phyloP scores from a whole-genome alignment of 2,888 invertebrate species.

The Zaprionus bogoriensis region DNA sequence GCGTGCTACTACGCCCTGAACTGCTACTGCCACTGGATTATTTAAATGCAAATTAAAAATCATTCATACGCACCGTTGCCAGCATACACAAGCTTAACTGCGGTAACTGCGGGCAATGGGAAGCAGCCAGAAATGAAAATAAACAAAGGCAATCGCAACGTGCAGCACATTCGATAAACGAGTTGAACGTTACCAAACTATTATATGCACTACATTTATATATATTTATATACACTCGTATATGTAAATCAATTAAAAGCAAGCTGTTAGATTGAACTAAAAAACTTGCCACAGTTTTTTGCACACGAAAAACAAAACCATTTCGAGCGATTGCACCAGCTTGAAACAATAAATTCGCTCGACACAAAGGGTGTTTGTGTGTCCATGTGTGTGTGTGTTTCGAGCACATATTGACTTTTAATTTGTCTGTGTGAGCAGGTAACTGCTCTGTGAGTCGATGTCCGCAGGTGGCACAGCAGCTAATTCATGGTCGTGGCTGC shows the following conservation, averaged over 20 bases:
- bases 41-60: conserved; percentile 65
- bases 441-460: conserved; percentile 8
- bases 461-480: conserved; percentile 26
- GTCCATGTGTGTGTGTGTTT: background rate
- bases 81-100: conserved; percentile 20
- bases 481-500: conserved; percentile 28
- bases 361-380: background rate
- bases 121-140: background rate
- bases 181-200: no score
- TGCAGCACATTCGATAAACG: no score
- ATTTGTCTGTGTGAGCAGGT: conserved; percentile 40
- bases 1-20: conserved; percentile 11
- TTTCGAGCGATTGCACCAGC: conserved; percentile 44
- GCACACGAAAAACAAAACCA: conserved; percentile 8
- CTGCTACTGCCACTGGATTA: conserved; percentile 16
- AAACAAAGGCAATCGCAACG: conserved; percentile 3
- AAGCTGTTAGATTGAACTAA: background rate
- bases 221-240: background rate
- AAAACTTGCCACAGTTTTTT: background rate
- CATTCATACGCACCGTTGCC: conserved; percentile 61
- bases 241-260: conserved; percentile 54
- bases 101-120: conserved; percentile 12
- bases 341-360: conserved; percentile 57
- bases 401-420: conserved; percentile 57
- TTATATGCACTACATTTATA: conserved; percentile 14